These are phyloP conservation scores for Epinephelus moara DNA, from an alignment of 2,113 vertebrate species.

Conservation along the genomic window DNA sequence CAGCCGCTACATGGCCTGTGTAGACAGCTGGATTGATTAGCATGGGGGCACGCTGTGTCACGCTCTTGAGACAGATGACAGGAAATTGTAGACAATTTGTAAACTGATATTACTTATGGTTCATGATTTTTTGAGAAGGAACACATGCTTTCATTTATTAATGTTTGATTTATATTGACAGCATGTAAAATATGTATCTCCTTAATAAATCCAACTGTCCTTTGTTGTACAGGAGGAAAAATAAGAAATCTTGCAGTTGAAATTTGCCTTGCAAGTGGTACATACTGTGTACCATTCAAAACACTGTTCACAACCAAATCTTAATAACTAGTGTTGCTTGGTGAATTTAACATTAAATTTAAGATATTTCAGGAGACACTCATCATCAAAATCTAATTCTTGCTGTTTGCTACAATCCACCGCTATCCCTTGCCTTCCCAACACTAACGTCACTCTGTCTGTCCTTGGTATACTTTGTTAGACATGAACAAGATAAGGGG, in stretches of 20 bases:
- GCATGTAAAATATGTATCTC: neutral
- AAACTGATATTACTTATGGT: no score
- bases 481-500: neutral
- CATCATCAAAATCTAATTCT: slow-evolving; percentile 17
- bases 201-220: neutral
- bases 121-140: neutral
- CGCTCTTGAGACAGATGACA: neutral
- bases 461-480: slow-evolving; percentile 28
- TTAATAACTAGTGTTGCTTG: slow-evolving; percentile 1
- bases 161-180: neutral
- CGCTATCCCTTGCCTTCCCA: neutral
- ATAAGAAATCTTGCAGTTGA: no score
- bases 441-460: slow-evolving; percentile 27
- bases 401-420: slow-evolving; percentile 1
- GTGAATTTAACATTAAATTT: slow-evolving; percentile 16
- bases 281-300: neutral
- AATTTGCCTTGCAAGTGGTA: neutral
- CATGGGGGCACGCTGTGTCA: neutral
- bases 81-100: neutral
- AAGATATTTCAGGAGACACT: slow-evolving; percentile 30
- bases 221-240: no score
- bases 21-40: neutral
- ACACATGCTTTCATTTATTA: neutral
- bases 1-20: neutral
- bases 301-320: slow-evolving; percentile 2